Conservation (phyloP, 2,113 vertebrate species). For the Centropus unirufus region DNA sequence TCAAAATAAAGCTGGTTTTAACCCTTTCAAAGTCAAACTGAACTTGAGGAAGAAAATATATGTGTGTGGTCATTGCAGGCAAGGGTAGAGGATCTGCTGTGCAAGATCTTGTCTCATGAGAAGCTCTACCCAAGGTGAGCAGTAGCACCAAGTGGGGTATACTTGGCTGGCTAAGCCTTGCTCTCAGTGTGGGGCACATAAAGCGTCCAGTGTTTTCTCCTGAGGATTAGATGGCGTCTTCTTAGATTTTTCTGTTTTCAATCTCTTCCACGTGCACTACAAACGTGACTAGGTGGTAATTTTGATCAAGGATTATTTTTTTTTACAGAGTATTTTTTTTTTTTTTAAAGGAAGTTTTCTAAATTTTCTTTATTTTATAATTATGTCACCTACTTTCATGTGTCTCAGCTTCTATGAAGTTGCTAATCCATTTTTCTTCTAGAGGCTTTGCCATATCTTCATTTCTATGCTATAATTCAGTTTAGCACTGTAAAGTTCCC, state of each 20-base stretch:
- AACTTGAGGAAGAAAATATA: background rate
- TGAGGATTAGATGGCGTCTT: background rate
- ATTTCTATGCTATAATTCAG: background rate
- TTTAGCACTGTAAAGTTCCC: background rate
- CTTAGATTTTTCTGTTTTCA: background rate
- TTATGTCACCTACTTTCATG: conserved; percentile 13
- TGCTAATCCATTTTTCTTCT: conserved; percentile 41
- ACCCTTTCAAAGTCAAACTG: background rate
- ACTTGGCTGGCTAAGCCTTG: background rate
- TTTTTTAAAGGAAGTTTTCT: background rate
- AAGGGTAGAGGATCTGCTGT: background rate
- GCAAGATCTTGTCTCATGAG: too few species aligned
- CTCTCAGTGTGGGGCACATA: background rate
- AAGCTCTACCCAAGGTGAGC: background rate
- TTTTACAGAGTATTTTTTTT: background rate
- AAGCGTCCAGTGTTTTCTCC: background rate
- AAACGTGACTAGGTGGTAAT: background rate
- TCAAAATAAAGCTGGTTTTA: conserved; percentile 42
- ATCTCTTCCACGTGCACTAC: fast-evolving
- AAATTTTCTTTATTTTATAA: background rate
- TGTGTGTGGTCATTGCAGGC: background rate
- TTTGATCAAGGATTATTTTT: background rate
- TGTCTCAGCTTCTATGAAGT: background rate
- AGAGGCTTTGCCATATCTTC: background rate
- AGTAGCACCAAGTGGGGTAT: background rate